Evolutionary conservation across 2,113 vertebrate genomes (phyloP).

Genomic region (Barnardius zonarius): DNA sequence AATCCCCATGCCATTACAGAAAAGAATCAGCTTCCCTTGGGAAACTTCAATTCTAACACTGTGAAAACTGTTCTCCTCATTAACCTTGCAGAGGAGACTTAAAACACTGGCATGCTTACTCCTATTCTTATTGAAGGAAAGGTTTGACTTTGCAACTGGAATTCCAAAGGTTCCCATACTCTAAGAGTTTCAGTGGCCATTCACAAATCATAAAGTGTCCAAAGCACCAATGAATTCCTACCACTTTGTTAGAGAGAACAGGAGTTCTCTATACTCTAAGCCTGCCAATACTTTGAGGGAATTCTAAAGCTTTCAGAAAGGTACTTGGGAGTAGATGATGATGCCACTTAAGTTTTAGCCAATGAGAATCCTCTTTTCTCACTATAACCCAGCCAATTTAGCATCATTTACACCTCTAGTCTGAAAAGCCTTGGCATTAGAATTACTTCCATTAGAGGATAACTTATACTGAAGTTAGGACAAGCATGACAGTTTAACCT

Average conservation of each 20-base stretch:
- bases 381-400: background rate
- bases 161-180: background rate
- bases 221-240: background rate
- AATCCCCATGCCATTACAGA: background rate
- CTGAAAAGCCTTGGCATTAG: background rate
- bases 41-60: background rate
- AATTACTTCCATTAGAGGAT: background rate
- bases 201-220: background rate
- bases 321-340: background rate
- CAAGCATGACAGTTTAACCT: background rate
- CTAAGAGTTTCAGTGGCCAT: background rate
- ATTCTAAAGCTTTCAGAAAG: background rate
- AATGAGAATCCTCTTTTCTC: background rate
- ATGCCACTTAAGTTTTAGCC: background rate
- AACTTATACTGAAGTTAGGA: background rate
- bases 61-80: background rate
- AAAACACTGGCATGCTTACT: background rate
- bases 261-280: background rate
- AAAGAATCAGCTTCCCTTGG: background rate
- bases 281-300: background rate
- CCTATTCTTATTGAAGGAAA: background rate
- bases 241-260: background rate
- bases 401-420: background rate
- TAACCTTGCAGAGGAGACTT: background rate
- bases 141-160: background rate